Evolutionary conservation across 2,888 invertebrate species (phyloP), one percentile per base, ranked within the genome.

Genomic region (Syrphus vitripennis): DNA sequence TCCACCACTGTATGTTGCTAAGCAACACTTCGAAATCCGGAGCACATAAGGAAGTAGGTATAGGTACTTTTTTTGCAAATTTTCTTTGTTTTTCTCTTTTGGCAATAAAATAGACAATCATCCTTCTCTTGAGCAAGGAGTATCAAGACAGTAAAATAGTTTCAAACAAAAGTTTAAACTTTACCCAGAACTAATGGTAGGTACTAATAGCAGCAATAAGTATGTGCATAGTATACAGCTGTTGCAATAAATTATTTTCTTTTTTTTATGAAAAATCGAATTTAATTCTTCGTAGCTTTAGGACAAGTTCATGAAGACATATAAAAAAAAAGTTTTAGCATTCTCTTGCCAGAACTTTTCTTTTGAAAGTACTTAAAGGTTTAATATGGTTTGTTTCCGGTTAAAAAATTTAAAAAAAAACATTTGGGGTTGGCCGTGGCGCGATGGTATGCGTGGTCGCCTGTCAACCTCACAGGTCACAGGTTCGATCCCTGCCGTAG

Each of bases 261-360:
- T 59, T 74, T 31, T 34, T 48, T 59, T 34, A 24, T 26, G 59
- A 61, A 59, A 74, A 45, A 50, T 29, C 40, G 74, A 69, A 74
- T 42, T 59, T 45, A 45, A 72, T 59, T 63, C 14, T 14, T 74
- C 34, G 29, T 67, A 57, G 69, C 75, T 76, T 81, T 81, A 76
- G 63, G 81, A 76, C 81, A 81, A 80, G 74, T 80, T 81, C 75
- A 76, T 70, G 48, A 70, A 53, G 63, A 55, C 19, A 24, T 10
- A 10, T 40, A n/a, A 69, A 61, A 53, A 9, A 75, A 75, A 40
- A 4, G 7, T 48, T 63, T 57, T 50, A 16, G 19, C 29, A 53
- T 31, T 77, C 67, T 72, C 37, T 75, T 81, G 80, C 69, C 80
- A 81, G 34, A 50, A 48, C 48, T 70, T 63, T 21, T 26, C 9